Evolutionary conservation across 1,140 invertebrate genomes (phyloP).

Genomic region (Bombus impatiens): DNA sequence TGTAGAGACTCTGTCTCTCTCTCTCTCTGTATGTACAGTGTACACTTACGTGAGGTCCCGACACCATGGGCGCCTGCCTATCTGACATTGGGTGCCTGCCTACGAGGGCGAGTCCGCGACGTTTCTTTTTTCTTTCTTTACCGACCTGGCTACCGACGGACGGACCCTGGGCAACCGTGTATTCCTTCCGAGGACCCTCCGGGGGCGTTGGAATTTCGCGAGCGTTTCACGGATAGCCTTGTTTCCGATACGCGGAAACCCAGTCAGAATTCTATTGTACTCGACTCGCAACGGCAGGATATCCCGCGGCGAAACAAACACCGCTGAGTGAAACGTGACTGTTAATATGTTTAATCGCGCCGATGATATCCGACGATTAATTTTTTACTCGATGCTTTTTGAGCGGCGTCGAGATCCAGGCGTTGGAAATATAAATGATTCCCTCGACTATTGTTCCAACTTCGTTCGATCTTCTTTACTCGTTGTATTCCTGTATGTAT

Average conservation of each 20-base stretch:
- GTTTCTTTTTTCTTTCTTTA: conserved; percentile 60
- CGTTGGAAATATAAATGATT: conserved; percentile 8
- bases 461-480: background rate
- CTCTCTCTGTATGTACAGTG: conserved; percentile 34
- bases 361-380: conserved; percentile 31
- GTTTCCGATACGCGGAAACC: conserved; percentile 43
- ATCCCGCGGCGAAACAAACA: conserved; percentile 22
- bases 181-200: conserved; percentile 29
- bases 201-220: conserved; percentile 57
- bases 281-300: background rate
- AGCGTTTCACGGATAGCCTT: conserved; percentile 47
- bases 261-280: background rate
- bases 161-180: conserved; percentile 40
- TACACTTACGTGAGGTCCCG: conserved; percentile 64
- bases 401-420: background rate
- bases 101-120: conserved; percentile 61
- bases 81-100: conserved; percentile 67
- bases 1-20: background rate
- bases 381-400: conserved; percentile 7
- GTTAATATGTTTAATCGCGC: conserved; percentile 15
- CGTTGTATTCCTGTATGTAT: background rate
- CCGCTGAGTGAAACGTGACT: background rate
- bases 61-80: conserved; percentile 68
- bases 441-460: background rate
- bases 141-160: conserved; percentile 63